phyloP scores from a whole-genome alignment of 2,888 invertebrate genomes.

The Trypoxylon attenuatum region DNA sequence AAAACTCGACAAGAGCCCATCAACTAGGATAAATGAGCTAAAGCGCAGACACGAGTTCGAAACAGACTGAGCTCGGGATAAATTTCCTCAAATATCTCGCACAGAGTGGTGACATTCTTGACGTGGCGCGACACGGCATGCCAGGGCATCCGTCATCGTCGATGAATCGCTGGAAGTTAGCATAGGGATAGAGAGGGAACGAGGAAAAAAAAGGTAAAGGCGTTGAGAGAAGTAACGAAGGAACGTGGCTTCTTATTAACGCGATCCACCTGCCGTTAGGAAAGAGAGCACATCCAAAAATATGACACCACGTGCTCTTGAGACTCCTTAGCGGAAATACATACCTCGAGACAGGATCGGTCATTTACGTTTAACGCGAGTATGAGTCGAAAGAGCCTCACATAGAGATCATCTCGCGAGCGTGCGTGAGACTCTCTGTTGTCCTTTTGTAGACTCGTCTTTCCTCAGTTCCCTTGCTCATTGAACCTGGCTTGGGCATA shows the following conservation, averaged over 20 bases:
- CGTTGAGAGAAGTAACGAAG: slow-evolving; percentile 10
- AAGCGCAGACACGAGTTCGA: slow-evolving; percentile 1
- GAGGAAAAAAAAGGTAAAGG: no score
- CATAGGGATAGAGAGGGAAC: slow-evolving; percentile 11
- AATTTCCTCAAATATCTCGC: slow-evolving; percentile 17
- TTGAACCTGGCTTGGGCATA: slow-evolving; percentile 10
- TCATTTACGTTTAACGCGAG: background rate
- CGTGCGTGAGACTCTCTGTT: background rate
- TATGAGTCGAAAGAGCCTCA: slow-evolving; percentile 3
- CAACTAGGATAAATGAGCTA: background rate
- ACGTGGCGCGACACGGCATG: slow-evolving; percentile 31
- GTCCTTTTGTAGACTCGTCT: slow-evolving; percentile 5
- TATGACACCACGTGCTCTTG: slow-evolving; percentile 41
- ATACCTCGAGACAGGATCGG: no score
- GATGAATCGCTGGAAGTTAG: slow-evolving; percentile 22
- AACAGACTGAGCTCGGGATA: background rate
- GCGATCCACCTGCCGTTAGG: slow-evolving; percentile 54
- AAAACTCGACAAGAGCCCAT: no score
- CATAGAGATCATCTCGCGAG: background rate
- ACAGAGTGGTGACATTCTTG: slow-evolving; percentile 20
- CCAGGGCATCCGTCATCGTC: slow-evolving; percentile 46
- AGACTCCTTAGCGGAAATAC: slow-evolving; percentile 34
- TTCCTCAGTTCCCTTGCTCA: slow-evolving; percentile 6
- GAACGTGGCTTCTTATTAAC: slow-evolving; percentile 40
- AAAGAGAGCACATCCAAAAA: slow-evolving; percentile 39